Evolutionary conservation across 2,888 invertebrate species (phyloP).

Genomic region (Dryobotodes eremita): DNA sequence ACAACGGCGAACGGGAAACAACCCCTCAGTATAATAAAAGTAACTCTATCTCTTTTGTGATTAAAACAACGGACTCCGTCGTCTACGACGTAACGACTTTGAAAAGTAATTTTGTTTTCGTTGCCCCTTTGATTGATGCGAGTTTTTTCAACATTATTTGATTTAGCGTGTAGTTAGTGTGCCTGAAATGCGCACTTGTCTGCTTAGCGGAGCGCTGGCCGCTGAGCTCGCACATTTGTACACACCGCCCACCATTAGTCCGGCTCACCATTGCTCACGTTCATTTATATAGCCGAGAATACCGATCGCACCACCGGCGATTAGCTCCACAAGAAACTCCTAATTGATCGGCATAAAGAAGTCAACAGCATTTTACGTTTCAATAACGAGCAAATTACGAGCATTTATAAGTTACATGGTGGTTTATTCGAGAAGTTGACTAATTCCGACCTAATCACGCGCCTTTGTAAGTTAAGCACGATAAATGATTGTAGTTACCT

Average conservation of each 20-base stretch:
- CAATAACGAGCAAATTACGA: conserved; percentile 71
- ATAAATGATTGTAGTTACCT: conserved; percentile 73
- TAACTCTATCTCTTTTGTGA: conserved; percentile 76
- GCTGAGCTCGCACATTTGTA: conserved; percentile 77
- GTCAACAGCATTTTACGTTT: conserved; percentile 68
- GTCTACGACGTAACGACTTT: conserved; percentile 63
- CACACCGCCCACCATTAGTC: conserved; percentile 72
- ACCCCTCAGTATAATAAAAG: conserved; percentile 72
- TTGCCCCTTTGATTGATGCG: conserved; percentile 65
- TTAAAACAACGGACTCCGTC: conserved; percentile 70
- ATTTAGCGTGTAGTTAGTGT: conserved; percentile 74
- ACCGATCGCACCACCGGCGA: conserved; percentile 63
- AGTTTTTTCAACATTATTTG: conserved; percentile 62
- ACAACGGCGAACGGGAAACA: conserved; percentile 73
- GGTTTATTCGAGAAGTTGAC: conserved; percentile 73
- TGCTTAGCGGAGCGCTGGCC: conserved; percentile 71
- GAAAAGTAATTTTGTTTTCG: conserved; percentile 70
- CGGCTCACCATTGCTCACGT: conserved; percentile 69
- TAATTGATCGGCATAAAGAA: conserved; percentile 76
- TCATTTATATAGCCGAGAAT: conserved; percentile 69
- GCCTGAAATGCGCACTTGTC: conserved; percentile 71
- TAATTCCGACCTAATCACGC: conserved; percentile 72
- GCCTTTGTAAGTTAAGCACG: conserved; percentile 73
- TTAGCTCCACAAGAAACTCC: conserved; percentile 71
- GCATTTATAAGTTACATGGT: conserved; percentile 72